A percentile compares a stretch with the other conserved stretches of the same genome.
These are phyloP conservation scores for Eueides isabella DNA, from an alignment of 1,140 invertebrate species.

Conservation along the genomic window DNA sequence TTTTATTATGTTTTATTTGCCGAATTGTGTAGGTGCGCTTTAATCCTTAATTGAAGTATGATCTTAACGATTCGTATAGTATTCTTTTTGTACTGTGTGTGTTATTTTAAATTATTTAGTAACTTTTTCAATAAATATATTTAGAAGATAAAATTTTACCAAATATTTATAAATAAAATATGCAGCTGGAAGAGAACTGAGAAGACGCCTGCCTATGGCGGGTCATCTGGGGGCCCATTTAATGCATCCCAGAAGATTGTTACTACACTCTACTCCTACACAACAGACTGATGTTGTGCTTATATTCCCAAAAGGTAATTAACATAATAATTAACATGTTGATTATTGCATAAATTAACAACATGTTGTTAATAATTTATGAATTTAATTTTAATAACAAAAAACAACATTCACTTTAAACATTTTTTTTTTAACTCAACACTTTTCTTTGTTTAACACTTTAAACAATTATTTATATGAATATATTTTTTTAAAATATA, in stretches of 20 bases:
- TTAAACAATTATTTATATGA: too few species aligned
- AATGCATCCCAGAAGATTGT: slow-evolving; percentile 69
- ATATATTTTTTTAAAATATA: too few species aligned
- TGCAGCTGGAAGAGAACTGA: slow-evolving; percentile 67
- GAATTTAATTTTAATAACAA: too few species aligned
- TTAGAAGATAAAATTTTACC: too few species aligned
- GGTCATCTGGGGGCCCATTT: slow-evolving; percentile 73
- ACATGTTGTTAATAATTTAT: too few species aligned
- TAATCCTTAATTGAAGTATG: background rate
- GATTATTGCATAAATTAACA: too few species aligned
- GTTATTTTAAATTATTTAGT: background rate
- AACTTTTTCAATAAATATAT: too few species aligned
- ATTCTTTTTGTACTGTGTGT: background rate
- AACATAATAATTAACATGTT: background rate
- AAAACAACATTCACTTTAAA: too few species aligned
- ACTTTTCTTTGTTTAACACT: too few species aligned
- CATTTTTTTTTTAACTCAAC: too few species aligned
- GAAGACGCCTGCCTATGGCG: slow-evolving; percentile 70
- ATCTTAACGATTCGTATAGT: background rate
- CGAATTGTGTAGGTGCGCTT: background rate
- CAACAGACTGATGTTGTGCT: slow-evolving; percentile 78
- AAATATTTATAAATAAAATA: background rate
- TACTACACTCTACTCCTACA: slow-evolving; percentile 72
- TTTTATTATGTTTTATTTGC: background rate
- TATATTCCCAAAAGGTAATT: slow-evolving; percentile 74